Percentiles rank a stretch among this genome's conserved stretches.
Conservation (phyloP, 2,888 invertebrate genomes). For the Trypoxylon attenuatum region DNA sequence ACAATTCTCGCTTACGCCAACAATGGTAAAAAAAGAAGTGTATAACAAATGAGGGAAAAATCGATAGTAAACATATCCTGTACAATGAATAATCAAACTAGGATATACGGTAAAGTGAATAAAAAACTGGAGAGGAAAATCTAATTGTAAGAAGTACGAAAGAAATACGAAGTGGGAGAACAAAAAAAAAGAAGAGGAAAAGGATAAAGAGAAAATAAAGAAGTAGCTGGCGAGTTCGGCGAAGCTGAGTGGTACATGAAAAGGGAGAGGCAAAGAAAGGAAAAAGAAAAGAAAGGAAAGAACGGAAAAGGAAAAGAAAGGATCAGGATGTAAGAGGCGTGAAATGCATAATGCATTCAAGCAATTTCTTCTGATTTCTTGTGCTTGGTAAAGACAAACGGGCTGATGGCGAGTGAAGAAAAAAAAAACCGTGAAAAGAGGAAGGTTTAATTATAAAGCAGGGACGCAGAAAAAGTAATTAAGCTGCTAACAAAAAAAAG, state of each 20-base stretch:
- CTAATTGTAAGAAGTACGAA: too few relatives aligned
- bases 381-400: too few relatives aligned
- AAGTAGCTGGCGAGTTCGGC: neutral
- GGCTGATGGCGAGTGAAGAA: too few relatives aligned
- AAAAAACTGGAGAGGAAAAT: too few relatives aligned
- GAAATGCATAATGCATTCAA: constrained; percentile 69
- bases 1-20: too few relatives aligned
- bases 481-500: constrained; percentile 40
- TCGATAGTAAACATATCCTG: too few relatives aligned
- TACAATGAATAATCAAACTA: too few relatives aligned
- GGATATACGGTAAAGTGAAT: too few relatives aligned
- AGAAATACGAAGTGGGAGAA: too few relatives aligned
- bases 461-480: constrained; percentile 56
- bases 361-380: constrained; percentile 56
- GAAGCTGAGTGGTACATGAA: neutral
- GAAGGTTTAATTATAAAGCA: constrained; percentile 58
- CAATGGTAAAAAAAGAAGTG: too few relatives aligned
- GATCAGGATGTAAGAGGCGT: constrained; percentile 55
- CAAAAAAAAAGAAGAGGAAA: neutral
- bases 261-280: neutral
- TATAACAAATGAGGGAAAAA: too few relatives aligned
- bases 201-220: neutral
- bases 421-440: constrained; percentile 5
- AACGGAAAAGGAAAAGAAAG: constrained; percentile 31
- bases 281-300: constrained; percentile 3